These are phyloP conservation scores for Rhagophthalmus giganteus DNA, from an alignment of 2,888 invertebrate genomes.

Conservation along the genomic window DNA sequence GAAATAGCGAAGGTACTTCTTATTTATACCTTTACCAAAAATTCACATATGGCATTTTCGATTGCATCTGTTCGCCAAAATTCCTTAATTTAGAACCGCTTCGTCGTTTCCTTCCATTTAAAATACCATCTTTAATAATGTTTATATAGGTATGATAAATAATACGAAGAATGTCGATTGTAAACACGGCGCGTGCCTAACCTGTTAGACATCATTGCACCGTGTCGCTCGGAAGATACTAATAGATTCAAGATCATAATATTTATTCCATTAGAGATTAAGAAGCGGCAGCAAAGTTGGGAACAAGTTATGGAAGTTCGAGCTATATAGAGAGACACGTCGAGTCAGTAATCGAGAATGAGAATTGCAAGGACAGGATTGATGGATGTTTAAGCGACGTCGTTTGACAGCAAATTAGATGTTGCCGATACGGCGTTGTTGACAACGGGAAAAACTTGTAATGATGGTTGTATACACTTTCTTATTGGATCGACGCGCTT, in stretches of 20 bases:
- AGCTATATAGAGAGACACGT: constrained; percentile 23
- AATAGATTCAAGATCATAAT: constrained; percentile 9
- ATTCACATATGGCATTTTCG: constrained; percentile 11
- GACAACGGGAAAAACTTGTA: too few species aligned
- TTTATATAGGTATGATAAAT: too few species aligned
- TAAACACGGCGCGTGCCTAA: constrained; percentile 28
- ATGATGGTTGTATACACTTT: too few species aligned
- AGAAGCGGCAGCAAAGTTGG: constrained; percentile 27
- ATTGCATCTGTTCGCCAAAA: not conserved
- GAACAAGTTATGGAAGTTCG: constrained; percentile 26
- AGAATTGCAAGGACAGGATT: constrained; percentile 21
- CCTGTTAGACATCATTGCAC: constrained; percentile 26
- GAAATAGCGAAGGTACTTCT: constrained; percentile 10
- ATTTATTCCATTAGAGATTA: constrained; percentile 30
- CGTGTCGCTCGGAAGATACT: not conserved
- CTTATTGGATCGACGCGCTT: too few species aligned
- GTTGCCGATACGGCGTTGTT: too few species aligned
- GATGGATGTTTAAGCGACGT: constrained; percentile 23
- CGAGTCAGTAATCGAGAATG: constrained; percentile 21
- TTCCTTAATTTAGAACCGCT: not conserved
- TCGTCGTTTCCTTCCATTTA: too few species aligned
- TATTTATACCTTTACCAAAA: constrained; percentile 16
- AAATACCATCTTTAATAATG: too few species aligned
- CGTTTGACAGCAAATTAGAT: constrained; percentile 24
- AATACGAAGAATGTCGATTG: constrained; percentile 23